Evolutionary conservation across 2,113 vertebrate genomes (phyloP), one percentile per base, ranked within the genome.

Genomic region (Phycodurus eques): DNA sequence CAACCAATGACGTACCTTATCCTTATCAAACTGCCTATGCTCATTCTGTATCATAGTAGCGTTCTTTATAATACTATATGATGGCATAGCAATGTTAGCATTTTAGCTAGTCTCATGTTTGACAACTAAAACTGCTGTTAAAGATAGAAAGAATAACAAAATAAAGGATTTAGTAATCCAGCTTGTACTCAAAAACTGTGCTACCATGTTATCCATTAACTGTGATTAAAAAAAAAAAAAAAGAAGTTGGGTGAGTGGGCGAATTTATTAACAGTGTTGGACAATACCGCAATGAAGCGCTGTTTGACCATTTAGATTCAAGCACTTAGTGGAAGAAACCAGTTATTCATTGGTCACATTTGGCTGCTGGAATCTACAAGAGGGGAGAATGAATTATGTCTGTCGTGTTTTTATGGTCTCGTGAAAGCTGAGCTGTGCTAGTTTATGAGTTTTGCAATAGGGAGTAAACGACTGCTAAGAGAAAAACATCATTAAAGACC

Each of bases 371-470:
- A 77, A 43, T 81, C 62, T 70, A 20, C 71, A 33, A 17, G 39
- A 20, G 17, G 42, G 42, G 11, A 7, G 31, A 70, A 46, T 76
- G 67, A 88, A 46, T 80, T 78, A 78, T 69, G 61, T 68, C 67
- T 74, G 60, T 42, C 53, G 39, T 67, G 73, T 57, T 33, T 78
- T 86, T 81, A 71, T 77, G 77, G 79, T 75, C 70, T 75, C 54
- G 42, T 22, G 74, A 31, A 72, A 65, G 64, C 57, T 70, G 43
- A 68, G 77, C 43, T 60, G 13, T 17, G 68, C 53, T 71, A 68
- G 4, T 47, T 59, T 67, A 35, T 72, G 72, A 72, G 10, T 43
- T 63, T 75, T 67, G 56, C 54, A 62, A 17, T 42, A 4, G 12
- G 68, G 20, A 27, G 62, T 9, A 70, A 79, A 76, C 53, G 53